Percentiles rank a stretch among this genome's conserved stretches.
Conservation (phyloP, 2,888 invertebrate species). For the Prosopocoilus inquinatus region DNA sequence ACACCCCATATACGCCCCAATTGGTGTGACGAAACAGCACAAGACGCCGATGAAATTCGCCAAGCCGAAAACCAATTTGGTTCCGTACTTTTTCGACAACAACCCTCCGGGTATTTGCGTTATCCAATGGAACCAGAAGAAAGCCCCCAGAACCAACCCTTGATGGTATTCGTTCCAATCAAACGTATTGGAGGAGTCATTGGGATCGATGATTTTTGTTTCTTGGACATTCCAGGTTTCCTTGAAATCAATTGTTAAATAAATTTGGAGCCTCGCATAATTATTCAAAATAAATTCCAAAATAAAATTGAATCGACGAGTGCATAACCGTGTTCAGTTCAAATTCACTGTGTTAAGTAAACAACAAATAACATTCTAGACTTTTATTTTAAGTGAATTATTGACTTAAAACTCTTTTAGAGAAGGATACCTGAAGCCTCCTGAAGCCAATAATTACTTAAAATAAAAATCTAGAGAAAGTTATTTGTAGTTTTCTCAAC, state of each 20-base stretch:
- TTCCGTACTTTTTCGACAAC: constrained; percentile 66
- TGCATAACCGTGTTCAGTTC: too few species aligned
- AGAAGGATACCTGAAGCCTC: too few species aligned
- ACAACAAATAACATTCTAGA: too few species aligned
- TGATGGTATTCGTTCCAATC: constrained; percentile 67
- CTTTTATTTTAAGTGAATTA: too few species aligned
- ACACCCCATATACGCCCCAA: constrained; percentile 59
- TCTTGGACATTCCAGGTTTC: too few species aligned
- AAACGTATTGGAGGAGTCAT: constrained; percentile 36
- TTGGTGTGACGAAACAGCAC: constrained; percentile 65
- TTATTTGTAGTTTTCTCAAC: too few species aligned
- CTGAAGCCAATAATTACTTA: too few species aligned
- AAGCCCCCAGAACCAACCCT: constrained; percentile 63
- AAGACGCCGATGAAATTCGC: constrained; percentile 64
- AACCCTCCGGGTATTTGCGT: constrained; percentile 73
- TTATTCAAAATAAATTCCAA: too few species aligned
- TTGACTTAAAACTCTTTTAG: too few species aligned
- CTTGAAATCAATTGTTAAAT: background rate
- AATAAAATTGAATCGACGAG: too few species aligned
- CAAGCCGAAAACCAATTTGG: constrained; percentile 68
- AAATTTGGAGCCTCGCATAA: background rate
- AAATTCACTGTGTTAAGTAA: too few species aligned
- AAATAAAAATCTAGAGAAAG: too few species aligned
- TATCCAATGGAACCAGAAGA: constrained; percentile 72
- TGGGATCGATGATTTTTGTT: background rate